Evolutionary conservation across 2,113 vertebrate genomes (phyloP).

Genomic region (Datnioides undecimradiatus): DNA sequence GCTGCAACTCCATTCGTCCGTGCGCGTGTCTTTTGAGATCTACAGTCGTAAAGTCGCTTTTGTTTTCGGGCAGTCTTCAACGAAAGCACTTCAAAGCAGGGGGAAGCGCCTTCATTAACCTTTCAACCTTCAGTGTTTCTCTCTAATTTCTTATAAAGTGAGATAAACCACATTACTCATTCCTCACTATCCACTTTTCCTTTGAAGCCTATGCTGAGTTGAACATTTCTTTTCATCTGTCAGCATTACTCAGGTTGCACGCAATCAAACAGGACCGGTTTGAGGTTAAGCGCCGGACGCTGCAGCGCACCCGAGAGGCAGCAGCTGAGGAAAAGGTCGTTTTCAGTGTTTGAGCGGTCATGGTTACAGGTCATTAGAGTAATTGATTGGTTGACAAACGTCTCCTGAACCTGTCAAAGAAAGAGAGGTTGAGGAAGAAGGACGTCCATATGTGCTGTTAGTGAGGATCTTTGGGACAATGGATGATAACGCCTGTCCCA

Average conservation of each 20-base stretch:
- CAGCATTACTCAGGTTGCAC: background rate
- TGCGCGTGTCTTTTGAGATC: constrained; percentile 3
- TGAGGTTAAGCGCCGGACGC: background rate
- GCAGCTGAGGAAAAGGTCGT: background rate
- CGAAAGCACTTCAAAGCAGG: constrained; percentile 34
- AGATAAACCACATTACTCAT: constrained; percentile 22
- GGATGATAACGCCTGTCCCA: background rate
- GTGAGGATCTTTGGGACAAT: too few species aligned
- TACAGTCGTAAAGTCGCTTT: background rate
- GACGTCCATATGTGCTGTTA: too few species aligned
- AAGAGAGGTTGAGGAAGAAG: background rate
- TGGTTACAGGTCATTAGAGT: background rate
- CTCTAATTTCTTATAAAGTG: background rate
- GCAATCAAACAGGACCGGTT: background rate
- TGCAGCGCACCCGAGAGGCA: background rate
- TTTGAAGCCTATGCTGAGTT: background rate
- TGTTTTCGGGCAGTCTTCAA: constrained; percentile 23
- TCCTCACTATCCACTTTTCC: background rate
- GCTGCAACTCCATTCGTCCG: background rate
- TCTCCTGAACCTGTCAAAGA: background rate
- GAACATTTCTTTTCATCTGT: background rate
- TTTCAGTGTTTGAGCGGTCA: background rate
- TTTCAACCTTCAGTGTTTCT: constrained; percentile 15
- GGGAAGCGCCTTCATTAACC: constrained; percentile 64
- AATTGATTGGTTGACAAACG: constrained; percentile 12